These are phyloP conservation scores for Coptotermes formosanus DNA, from an alignment of 1,140 invertebrate genomes.

Conservation along the genomic window DNA sequence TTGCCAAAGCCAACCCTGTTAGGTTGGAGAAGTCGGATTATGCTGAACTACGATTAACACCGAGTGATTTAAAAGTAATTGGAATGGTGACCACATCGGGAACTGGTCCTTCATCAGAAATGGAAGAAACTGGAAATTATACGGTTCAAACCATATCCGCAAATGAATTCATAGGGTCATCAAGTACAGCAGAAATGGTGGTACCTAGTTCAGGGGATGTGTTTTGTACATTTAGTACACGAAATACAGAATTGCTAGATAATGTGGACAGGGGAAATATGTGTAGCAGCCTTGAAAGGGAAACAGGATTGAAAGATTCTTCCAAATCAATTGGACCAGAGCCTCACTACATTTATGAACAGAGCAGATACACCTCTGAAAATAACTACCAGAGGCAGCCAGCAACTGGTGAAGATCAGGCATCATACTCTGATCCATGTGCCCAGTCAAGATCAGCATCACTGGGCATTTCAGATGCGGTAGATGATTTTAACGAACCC, in stretches of 20 bases:
- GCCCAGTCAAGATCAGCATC: background rate
- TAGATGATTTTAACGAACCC: background rate
- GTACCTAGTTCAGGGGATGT: background rate
- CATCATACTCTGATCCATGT: background rate
- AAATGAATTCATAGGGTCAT: background rate
- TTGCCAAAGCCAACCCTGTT: background rate
- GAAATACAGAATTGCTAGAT: background rate
- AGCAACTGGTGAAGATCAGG: background rate
- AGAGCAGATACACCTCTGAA: background rate
- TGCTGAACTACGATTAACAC: background rate
- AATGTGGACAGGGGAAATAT: background rate
- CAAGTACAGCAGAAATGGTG: background rate
- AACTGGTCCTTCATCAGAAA: background rate
- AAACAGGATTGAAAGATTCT: background rate
- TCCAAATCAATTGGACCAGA: background rate
- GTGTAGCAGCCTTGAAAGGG: background rate
- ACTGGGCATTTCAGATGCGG: background rate
- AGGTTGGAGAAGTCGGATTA: background rate
- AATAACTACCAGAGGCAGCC: background rate
- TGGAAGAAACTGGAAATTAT: background rate
- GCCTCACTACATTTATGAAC: background rate
- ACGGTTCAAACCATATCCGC: background rate
- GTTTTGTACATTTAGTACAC: background rate
- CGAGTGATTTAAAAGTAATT: constrained; percentile 3
- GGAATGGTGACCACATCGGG: background rate